Base-by-base conservation (phyloP, 2,113 vertebrate genomes). In the Mus pahari region DNA sequence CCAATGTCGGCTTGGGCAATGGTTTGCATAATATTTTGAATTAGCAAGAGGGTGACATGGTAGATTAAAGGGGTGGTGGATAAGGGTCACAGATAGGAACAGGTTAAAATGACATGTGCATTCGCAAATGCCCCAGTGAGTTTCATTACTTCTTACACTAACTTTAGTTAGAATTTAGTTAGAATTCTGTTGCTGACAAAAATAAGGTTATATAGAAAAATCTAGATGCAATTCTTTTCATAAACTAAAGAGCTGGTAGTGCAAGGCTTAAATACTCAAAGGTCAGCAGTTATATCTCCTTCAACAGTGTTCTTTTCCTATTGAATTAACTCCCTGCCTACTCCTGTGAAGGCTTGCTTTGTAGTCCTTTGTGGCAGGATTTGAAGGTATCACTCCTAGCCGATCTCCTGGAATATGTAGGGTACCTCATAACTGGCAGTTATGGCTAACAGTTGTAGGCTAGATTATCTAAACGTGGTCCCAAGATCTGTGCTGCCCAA, bases 321-420 rank as follows among this genome's bases (percentile, higher is more conserved):
- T 84, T 64, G 42, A 45, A 66, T 62, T 93, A 90, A 64, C 60
- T 89, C 88, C 42, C 42, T 75, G 73, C 4, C 83, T 64, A 42
- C 26, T 42, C 31, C 66, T 66, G 19, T 42, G 70, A 83, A n/a
- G 33, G 22, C 42, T 50, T 20, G 28, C 84, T 94, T 68, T 83
- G 71, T 91, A 89, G 77, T 83, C 82, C 31, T 83, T 90, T 39
- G 78, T 90, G 55, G 81, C 75, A 42, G n/a, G 4, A 86, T 94
- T 70, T 64, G 75, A 53, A 60, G 50, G 73, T 42, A 83, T 86
- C 50, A 39, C 78, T 81, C 53, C 39, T 39, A 48, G 36, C 39
- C 64, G 31, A 68, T n/a, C 45, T 74, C n/a, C 42, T 94, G n/a
- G n/a, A 36, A 5, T 53, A 3, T 42, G 13, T 5, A 64, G 3